Conservation (phyloP, 2,888 invertebrate species). For the Amphipoea lucens region DNA sequence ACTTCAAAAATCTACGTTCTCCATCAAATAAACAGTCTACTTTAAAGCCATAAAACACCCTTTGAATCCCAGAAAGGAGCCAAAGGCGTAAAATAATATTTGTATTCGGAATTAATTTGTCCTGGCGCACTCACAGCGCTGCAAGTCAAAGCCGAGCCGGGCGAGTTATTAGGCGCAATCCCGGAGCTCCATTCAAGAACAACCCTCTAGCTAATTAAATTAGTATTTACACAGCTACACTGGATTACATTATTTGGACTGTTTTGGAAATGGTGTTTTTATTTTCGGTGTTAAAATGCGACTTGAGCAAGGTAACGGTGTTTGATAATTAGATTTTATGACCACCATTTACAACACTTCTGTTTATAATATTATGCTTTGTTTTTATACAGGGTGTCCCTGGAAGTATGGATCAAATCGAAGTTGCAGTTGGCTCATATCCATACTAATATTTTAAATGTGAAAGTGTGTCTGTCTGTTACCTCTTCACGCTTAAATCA, state of each 20-base stretch:
- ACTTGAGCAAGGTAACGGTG: neutral
- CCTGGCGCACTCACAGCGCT: constrained; percentile 14
- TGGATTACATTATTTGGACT: neutral
- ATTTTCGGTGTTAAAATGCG: constrained; percentile 9
- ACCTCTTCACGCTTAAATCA: too few relatives aligned
- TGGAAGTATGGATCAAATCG: too few relatives aligned
- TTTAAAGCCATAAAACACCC: constrained; percentile 19
- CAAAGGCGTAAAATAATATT: constrained; percentile 50
- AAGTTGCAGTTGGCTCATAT: too few relatives aligned
- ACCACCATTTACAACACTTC: too few relatives aligned
- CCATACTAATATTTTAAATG: too few relatives aligned
- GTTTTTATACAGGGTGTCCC: too few relatives aligned
- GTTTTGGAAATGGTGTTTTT: constrained; percentile 12
- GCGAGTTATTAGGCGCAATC: constrained; percentile 45
- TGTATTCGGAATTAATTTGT: constrained; percentile 53
- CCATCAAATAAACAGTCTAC: constrained; percentile 5
- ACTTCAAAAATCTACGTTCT: too few relatives aligned
- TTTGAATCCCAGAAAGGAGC: constrained; percentile 10
- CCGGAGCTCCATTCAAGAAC: constrained; percentile 22
- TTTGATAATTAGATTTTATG: constrained; percentile 16
- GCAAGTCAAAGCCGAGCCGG: constrained; percentile 26
- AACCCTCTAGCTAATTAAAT: constrained; percentile 34
- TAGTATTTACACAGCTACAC: constrained; percentile 17
- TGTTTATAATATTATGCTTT: too few relatives aligned
- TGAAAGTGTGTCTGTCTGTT: too few relatives aligned